Percentiles rank a stretch among this genome's conserved stretches.
These are phyloP conservation scores for Lycocorax pyrrhopterus DNA, from an alignment of 2,113 vertebrate species.

Conservation along the genomic window DNA sequence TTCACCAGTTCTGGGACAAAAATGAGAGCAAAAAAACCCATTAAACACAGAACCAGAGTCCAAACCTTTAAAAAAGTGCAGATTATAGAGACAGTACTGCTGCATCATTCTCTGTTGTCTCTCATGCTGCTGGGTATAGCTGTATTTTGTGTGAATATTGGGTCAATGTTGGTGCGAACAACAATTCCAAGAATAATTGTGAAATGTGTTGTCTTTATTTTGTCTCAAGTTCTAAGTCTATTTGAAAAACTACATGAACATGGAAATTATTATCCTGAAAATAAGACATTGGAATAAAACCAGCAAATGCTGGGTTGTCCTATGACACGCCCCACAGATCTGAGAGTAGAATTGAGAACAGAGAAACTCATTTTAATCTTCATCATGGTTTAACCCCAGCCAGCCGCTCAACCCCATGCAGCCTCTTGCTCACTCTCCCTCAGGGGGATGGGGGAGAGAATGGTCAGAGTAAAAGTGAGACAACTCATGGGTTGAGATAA, in stretches of 20 bases:
- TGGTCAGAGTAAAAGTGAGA: neutral
- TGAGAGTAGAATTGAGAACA: neutral
- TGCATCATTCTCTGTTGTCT: neutral
- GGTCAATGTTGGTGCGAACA: neutral
- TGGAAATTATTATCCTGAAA: neutral
- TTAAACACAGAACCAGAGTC: neutral
- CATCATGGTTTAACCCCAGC: neutral
- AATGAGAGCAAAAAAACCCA: neutral
- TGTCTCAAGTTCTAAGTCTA: neutral
- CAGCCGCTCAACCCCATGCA: neutral
- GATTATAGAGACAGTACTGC: neutral
- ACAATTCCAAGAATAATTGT: neutral
- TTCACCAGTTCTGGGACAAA: neutral
- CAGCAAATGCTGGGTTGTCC: neutral
- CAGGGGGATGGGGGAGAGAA: neutral
- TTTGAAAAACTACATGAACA: neutral
- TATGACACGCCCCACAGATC: neutral
- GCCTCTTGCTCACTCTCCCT: rapidly evolving
- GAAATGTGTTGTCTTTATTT: neutral
- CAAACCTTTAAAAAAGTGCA: neutral
- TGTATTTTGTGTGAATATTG: neutral
- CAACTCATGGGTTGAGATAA: neutral
- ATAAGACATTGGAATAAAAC: neutral
- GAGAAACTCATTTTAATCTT: neutral
- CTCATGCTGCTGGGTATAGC: neutral